These are phyloP conservation scores for Drosophila bocki DNA, from an alignment of 1,140 invertebrate species.

Conservation along the genomic window DNA sequence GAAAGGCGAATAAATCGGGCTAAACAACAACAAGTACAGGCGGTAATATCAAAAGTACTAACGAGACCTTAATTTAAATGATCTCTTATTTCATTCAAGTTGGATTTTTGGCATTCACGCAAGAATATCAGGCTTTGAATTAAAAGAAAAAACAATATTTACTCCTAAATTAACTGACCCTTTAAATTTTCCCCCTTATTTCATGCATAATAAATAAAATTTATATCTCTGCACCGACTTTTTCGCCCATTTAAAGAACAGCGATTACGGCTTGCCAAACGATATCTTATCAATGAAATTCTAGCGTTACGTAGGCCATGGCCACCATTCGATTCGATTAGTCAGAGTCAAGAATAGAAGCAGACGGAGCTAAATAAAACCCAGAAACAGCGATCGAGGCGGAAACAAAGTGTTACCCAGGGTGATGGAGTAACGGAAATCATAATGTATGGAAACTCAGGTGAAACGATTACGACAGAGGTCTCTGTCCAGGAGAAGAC, in stretches of 20 bases:
- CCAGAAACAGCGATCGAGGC: slow-evolving; percentile 8
- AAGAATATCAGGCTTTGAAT: not conserved
- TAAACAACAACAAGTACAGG: slow-evolving; percentile 1
- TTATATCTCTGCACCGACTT: not conserved
- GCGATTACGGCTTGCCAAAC: slow-evolving; percentile 42
- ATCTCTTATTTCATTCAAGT: slow-evolving; percentile 6
- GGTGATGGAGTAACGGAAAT: slow-evolving; percentile 52
- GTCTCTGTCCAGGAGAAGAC: slow-evolving; percentile 14
- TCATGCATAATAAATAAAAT: not conserved
- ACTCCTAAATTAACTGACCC: not conserved
- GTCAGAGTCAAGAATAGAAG: slow-evolving; percentile 55
- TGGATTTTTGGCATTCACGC: not conserved
- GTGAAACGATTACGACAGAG: slow-evolving; percentile 39
- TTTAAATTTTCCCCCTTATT: not conserved
- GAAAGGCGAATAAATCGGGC: slow-evolving; percentile 18
- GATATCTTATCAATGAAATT: slow-evolving; percentile 73
- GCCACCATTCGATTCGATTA: slow-evolving; percentile 51
- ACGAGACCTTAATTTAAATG: not conserved
- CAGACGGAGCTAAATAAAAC: slow-evolving; percentile 12
- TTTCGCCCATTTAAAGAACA: slow-evolving; percentile 5
- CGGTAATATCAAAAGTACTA: slow-evolving; percentile 5
- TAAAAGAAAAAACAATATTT: not conserved
- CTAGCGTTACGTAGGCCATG: slow-evolving; percentile 37
- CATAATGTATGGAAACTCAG: slow-evolving; percentile 28
- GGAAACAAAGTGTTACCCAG: slow-evolving; percentile 10